Base-by-base conservation (phyloP, 2,797 vertebrate genomes). In the Merluccius polli region DNA sequence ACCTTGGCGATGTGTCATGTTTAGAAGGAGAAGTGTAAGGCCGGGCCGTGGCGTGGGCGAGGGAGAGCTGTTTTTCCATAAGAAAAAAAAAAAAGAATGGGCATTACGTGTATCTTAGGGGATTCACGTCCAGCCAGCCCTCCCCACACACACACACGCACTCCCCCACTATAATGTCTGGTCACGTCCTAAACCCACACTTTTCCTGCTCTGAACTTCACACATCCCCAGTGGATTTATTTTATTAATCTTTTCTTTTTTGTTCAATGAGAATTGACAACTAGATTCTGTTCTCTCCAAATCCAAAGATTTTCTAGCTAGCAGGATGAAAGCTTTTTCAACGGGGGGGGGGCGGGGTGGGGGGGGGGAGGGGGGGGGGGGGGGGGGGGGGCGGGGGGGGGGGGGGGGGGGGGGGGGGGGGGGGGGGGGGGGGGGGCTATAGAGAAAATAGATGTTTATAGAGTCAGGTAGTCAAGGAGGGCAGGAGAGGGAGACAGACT, bases 201-300 rank as follows among this genome's bases (percentile, higher is more conserved):
- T 31, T 30, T n/a, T 31, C 77, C 75, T 69, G 36, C 78, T 78
- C 81, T 73, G 3, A 84, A 81, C 80, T 80, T 24, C 82, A 85
- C 76, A 88, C 85, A 71, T 86, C 81, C 84, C 79, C 4, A 27
- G 80, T 63, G 84, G 85, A 85, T 24, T 59, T 1, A n/a, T 59
- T 24, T 18, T 18, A 18, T n/a, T 0, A n/a, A 16, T 44, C 13
- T 44, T 44, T 4, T 44, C 7, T 59, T 59, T 88, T 75, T 71
- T 71, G 69, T 68, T 72, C 83, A 85, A 84, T 87, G 81, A 84
- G 80, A 81, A 86, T 82, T 81, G 85, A 80, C 82, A 75, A 82
- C 79, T 83, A 73, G 21, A 79, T 82, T 79, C 33, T 24, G n/a
- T 82, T 78, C 81, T 78, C 67, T 77, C 74, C 71, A 79, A 82